These are phyloP conservation scores for Ecdyonurus torrentis DNA, from an alignment of 2,888 invertebrate species.

Conservation along the genomic window DNA sequence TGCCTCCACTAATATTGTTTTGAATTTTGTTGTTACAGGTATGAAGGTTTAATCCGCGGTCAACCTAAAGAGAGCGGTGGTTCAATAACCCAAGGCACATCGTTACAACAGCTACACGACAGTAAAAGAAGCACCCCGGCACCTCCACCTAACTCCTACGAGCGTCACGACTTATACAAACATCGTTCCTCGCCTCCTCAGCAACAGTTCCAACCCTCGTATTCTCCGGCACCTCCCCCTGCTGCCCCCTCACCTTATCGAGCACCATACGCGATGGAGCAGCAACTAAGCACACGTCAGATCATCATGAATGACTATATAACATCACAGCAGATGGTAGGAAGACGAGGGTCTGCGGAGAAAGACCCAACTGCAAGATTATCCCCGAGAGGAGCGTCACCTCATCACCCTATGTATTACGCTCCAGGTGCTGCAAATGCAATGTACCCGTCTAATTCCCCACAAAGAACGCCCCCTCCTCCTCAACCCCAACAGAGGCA, in stretches of 20 bases:
- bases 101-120: conserved; percentile 30
- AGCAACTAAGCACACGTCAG: conserved; percentile 51
- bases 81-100: conserved; percentile 84
- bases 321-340: conserved; percentile 92
- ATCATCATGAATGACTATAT: conserved; percentile 90
- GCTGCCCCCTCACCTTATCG: background rate
- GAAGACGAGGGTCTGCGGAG: conserved; percentile 11
- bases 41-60: conserved; percentile 22
- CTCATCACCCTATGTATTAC: conserved; percentile 20
- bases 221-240: conserved; percentile 12
- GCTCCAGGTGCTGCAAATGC: conserved; percentile 12
- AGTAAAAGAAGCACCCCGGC: conserved; percentile 16
- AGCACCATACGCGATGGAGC: conserved; percentile 49
- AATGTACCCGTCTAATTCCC: conserved; percentile 15
- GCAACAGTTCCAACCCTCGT: conserved; percentile 19
- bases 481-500: conserved; percentile 33
- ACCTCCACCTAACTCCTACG: conserved; percentile 14
- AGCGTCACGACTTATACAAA: background rate
- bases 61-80: conserved; percentile 38
- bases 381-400: conserved; percentile 17
- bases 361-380: conserved; percentile 19
- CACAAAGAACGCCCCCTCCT: conserved; percentile 24
- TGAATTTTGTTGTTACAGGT: background rate
- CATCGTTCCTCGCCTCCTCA: background rate
- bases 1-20: no score